phyloP scores from a whole-genome alignment of 37 sponge, comb jelly and placozoan species.

The Chondrosia reniformis region DNA sequence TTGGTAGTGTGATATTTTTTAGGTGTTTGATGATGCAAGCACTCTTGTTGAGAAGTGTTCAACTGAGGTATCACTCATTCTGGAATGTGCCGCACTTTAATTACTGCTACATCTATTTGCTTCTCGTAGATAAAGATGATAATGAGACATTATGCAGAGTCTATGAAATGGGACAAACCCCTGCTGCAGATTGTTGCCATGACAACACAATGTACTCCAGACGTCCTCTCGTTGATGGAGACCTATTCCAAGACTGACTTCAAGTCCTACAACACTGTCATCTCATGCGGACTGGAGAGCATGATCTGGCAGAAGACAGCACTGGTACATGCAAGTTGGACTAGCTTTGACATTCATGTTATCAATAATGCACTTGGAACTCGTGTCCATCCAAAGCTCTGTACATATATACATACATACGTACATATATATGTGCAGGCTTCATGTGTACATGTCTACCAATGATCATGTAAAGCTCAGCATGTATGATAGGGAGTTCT shows the following conservation, averaged over 20 bases:
- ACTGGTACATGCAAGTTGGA: not conserved
- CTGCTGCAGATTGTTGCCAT: slow-evolving; percentile 12
- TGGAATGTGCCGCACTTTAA: not conserved
- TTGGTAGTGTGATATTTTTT: not conserved
- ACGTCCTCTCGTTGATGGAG: slow-evolving; percentile 18
- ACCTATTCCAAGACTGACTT: not conserved
- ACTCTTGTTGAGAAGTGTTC: not conserved
- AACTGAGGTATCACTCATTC: not conserved
- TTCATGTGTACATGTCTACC: not conserved
- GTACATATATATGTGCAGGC: not conserved
- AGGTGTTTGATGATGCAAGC: slow-evolving; percentile 15
- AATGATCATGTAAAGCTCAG: too few relatives aligned
- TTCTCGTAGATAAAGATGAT: slow-evolving; percentile 3
- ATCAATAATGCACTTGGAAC: not conserved
- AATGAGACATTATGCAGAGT: not conserved
- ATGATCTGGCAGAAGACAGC: not conserved
- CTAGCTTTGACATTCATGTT: not conserved
- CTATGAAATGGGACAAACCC: not conserved
- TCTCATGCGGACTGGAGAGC: slow-evolving; percentile 7
- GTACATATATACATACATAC: not conserved
- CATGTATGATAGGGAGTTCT: too few relatives aligned
- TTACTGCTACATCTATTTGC: slow-evolving; percentile 1
- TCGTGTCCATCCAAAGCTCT: not conserved
- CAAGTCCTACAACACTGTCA: not conserved
- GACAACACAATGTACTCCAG: slow-evolving; percentile 25